phyloP scores from a whole-genome alignment of 1,140 invertebrate species.

The Nasonia vitripennis region DNA sequence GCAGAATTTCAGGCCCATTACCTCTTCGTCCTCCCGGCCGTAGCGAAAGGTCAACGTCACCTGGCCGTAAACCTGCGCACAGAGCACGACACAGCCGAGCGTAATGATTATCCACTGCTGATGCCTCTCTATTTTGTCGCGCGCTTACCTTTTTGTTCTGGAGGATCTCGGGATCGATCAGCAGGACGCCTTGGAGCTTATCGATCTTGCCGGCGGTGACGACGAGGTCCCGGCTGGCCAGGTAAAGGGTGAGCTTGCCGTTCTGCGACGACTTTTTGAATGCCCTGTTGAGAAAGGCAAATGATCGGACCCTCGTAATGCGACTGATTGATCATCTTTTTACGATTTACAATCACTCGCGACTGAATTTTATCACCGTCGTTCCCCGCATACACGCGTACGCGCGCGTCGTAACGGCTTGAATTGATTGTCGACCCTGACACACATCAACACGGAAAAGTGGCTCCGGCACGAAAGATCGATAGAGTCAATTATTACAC shows the following conservation, averaged over 20 bases:
- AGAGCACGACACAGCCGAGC: conserved; percentile 12
- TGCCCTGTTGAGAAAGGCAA: conserved; percentile 57
- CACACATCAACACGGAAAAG: too few species aligned
- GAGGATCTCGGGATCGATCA: conserved; percentile 85
- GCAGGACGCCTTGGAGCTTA: conserved; percentile 85
- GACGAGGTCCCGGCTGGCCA: conserved; percentile 86
- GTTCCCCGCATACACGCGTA: too few species aligned
- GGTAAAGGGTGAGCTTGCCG: conserved; percentile 87
- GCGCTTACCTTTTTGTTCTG: conserved; percentile 80
- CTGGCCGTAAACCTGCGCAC: conserved; percentile 84
- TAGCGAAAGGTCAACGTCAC: conserved; percentile 92
- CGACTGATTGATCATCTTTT: too few species aligned
- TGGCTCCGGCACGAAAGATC: too few species aligned
- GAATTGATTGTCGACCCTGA: too few species aligned
- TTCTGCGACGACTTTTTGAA: conserved; percentile 88
- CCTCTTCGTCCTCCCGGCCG: conserved; percentile 93
- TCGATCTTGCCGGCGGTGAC: conserved; percentile 84
- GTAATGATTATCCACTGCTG: too few species aligned
- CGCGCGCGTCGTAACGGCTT: too few species aligned
- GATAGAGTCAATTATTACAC: too few species aligned
- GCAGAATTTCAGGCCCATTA: conserved; percentile 94
- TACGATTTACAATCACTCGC: too few species aligned
- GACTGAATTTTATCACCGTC: too few species aligned
- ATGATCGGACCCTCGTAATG: too few species aligned
- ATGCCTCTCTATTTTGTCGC: not conserved